Evolutionary conservation across 2,113 vertebrate species (phyloP).

Genomic region (Nanorana parkeri): DNA sequence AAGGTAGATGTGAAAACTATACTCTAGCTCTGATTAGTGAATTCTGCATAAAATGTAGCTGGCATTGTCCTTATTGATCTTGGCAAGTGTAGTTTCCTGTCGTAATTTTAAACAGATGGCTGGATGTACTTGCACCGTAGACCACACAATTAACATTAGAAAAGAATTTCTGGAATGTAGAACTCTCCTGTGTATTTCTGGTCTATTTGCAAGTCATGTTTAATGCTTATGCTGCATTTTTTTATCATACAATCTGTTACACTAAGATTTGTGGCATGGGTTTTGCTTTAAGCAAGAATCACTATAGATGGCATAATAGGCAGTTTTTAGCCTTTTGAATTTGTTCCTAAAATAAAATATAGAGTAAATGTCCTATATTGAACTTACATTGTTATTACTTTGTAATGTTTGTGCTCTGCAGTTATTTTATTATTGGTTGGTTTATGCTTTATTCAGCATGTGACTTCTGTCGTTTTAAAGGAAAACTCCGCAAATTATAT

Average conservation of each 20-base stretch:
- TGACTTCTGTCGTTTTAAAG: too few relatives aligned
- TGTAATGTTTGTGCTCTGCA: too few relatives aligned
- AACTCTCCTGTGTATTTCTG: slow-evolving; percentile 20
- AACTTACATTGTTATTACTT: too few relatives aligned
- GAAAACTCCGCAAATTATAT: too few relatives aligned
- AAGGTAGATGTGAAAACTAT: slow-evolving; percentile 27
- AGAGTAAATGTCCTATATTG: too few relatives aligned
- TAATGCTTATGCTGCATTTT: slow-evolving; percentile 35
- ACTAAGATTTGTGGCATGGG: background rate
- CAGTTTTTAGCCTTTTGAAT: too few relatives aligned
- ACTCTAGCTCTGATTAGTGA: slow-evolving; percentile 48
- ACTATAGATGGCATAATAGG: too few relatives aligned
- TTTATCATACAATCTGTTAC: background rate
- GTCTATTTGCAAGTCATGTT: slow-evolving; percentile 28
- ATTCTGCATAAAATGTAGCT: slow-evolving; percentile 47
- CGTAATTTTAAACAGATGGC: slow-evolving; percentile 55
- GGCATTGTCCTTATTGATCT: slow-evolving; percentile 45
- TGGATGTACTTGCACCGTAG: slow-evolving; percentile 50
- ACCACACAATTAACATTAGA: slow-evolving; percentile 58
- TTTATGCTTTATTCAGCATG: too few relatives aligned
- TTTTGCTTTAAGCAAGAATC: too few relatives aligned
- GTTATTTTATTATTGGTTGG: too few relatives aligned
- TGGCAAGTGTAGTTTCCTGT: slow-evolving; percentile 52
- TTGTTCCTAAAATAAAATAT: too few relatives aligned
- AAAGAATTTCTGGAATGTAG: slow-evolving; percentile 53